Evolutionary conservation across 1,140 invertebrate species (phyloP).

Genomic region (Drosophila tropicalis): DNA sequence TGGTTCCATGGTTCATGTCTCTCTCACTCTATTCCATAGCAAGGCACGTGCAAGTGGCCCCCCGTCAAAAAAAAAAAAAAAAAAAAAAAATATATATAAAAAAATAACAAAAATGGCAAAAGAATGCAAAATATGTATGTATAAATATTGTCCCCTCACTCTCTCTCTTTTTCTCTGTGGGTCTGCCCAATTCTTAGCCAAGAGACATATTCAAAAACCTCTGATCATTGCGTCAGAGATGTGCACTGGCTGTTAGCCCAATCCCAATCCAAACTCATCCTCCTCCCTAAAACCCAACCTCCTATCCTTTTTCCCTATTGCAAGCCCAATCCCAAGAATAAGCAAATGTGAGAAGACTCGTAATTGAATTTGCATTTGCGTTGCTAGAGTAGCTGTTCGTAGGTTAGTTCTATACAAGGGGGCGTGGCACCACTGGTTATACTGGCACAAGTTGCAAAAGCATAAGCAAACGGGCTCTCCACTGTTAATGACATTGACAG

Average conservation of each 20-base stretch:
- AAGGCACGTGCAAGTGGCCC: constrained; percentile 49
- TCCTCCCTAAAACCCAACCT: background rate
- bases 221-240: constrained; percentile 16
- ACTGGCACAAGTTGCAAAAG: background rate
- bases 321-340: background rate
- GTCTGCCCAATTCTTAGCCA: background rate
- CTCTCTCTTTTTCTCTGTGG: no score
- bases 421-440: background rate
- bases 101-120: background rate
- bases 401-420: constrained; percentile 1
- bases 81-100: background rate
- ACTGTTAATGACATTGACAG: constrained; percentile 14
- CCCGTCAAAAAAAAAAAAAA: background rate
- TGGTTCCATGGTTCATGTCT: constrained; percentile 26
- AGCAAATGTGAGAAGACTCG: constrained; percentile 12
- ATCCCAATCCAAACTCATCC: background rate
- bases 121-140: constrained; percentile 19
- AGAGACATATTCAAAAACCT: background rate
- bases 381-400: background rate
- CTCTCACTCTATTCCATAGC: constrained; percentile 18
- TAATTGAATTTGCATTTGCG: constrained; percentile 12
- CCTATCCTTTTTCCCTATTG: background rate
- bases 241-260: constrained; percentile 14
- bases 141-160: constrained; percentile 1
- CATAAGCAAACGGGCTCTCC: background rate